A percentile compares a stretch with the other conserved stretches of the same genome.
Conservation (phyloP, 2,797 vertebrate genomes). For the Coluber constrictor region DNA sequence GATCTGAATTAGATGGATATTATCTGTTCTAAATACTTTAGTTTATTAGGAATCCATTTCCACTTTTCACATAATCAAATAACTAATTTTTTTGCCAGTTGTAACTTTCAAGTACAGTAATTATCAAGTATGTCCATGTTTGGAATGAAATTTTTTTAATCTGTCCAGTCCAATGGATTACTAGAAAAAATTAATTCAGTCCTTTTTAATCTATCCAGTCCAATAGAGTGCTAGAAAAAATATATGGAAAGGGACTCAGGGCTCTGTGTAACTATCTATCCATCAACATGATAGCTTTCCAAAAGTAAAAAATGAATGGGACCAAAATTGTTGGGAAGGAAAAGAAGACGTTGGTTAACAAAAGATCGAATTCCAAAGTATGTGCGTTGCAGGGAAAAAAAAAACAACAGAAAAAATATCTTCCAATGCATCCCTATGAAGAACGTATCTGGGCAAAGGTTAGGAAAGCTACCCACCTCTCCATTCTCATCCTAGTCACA, state of each 20-base stretch:
- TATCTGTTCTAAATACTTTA: not conserved
- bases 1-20: not conserved
- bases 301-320: not conserved
- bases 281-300: not conserved
- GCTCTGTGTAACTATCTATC: not conserved
- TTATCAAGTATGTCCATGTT: rapidly evolving
- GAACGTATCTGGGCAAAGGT: not conserved
- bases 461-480: not conserved
- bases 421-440: not conserved
- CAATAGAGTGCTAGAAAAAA: not conserved
- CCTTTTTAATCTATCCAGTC: not conserved
- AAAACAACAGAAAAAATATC: not conserved
- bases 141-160: not conserved
- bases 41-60: not conserved
- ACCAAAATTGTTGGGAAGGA: not conserved
- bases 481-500: not conserved
- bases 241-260: not conserved
- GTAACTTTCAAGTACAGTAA: rapidly evolving
- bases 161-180: not conserved
- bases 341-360: not conserved
- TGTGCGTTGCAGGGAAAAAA: not conserved
- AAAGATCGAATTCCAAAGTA: not conserved
- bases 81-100: not conserved
- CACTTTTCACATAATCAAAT: not conserved
- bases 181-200: not conserved